Base-by-base conservation (phyloP, 2,113 vertebrate genomes). In the Spea multiplicata region DNA sequence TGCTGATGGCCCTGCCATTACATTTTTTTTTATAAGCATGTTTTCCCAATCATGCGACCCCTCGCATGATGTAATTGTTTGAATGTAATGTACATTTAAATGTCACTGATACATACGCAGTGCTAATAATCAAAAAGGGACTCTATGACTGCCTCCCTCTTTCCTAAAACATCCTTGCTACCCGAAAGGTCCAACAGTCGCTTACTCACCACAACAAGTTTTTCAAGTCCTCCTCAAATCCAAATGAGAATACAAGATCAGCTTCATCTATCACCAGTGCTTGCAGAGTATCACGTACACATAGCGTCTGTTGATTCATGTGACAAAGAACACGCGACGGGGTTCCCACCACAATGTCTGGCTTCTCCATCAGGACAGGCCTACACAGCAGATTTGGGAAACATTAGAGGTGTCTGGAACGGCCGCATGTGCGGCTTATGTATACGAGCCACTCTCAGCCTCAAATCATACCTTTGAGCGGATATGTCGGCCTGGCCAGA, bases 341-440 rank as follows among this genome's bases (percentile, higher is more conserved):
- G 0, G 96, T 97, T 8, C 96, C 94, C 44, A 97, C 94, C 5
- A 97, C 91, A 30, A 98, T 87, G 1, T 98, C 96, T 0, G 96
- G 96, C 81, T 96, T 97, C 89, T 97, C 96, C 94, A 95, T 96
- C 62, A 97, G 76, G 81, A 97, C 85, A 0, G 95, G 94, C 81
- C 96, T 97, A 82, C 53, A 55, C 13, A 13, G 53, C 53, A 8
- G 13, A 55, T 0, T n/a, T 0, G 10, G 57, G 30, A 30, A 30
- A 30, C 30, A 30, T 30, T 30, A 30, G 30, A 30, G 30, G 30
- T 30, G 30, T 30, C 30, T 30, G 30, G 30, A 30, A 30, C 30
- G 2, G 30, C 30, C 30, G 30, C 30, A 30, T 30, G 30, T 30
- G 30, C 30, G 30, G 30, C 30, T 30, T 30, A 3, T 16, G 3